phyloP scores from a whole-genome alignment of 1,140 invertebrate genomes.

The Scaptomyza graminum region DNA sequence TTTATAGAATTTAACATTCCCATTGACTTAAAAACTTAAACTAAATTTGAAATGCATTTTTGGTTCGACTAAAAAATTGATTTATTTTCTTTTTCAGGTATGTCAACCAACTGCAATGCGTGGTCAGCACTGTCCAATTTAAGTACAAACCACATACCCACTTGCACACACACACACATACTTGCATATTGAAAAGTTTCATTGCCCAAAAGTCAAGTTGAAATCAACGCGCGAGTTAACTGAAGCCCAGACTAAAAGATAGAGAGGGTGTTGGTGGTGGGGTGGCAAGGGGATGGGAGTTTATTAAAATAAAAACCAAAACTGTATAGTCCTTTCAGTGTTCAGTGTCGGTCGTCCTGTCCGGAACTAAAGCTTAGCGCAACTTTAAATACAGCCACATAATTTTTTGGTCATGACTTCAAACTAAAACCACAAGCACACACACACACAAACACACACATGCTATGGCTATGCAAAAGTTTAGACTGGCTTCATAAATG shows the following conservation, averaged over 20 bases:
- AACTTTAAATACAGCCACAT: constrained; percentile 80
- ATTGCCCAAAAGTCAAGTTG: constrained; percentile 53
- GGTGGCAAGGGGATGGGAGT: not conserved
- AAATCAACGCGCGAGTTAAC: constrained; percentile 70
- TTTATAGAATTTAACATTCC: too few species aligned
- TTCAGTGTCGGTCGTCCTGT: constrained; percentile 25
- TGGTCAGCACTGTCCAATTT: constrained; percentile 50
- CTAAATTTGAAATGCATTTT: constrained; percentile 14
- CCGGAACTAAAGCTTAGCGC: constrained; percentile 32
- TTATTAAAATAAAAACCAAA: too few species aligned
- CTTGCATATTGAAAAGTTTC: constrained; percentile 56
- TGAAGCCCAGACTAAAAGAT: constrained; percentile 40
- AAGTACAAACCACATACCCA: constrained; percentile 48
- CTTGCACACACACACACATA: constrained; percentile 32
- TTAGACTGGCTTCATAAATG: constrained; percentile 67
- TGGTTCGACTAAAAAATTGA: constrained; percentile 25
- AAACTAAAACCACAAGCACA: constrained; percentile 32
- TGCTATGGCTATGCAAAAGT: constrained; percentile 47
- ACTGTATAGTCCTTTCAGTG: constrained; percentile 18
- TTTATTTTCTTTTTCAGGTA: constrained; percentile 38
- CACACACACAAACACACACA: constrained; percentile 8
- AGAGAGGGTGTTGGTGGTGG: not conserved
- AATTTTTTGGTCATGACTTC: constrained; percentile 75
- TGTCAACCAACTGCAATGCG: constrained; percentile 37
- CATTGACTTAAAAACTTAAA: too few species aligned